Conservation (phyloP, 2,113 vertebrate genomes). For the Bujurquina vittata region DNA sequence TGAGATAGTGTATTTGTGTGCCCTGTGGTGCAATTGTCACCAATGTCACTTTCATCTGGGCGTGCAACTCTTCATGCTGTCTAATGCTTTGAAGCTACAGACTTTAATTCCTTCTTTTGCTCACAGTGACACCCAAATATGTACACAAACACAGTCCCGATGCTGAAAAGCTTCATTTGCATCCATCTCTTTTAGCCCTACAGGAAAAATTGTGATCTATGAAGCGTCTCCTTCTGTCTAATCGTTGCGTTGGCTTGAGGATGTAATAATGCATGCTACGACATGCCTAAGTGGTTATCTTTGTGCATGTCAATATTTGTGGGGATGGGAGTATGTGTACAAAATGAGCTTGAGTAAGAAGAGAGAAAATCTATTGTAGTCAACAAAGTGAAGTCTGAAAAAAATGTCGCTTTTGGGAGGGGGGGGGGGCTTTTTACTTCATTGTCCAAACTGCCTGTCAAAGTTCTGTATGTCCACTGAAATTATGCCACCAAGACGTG, state of each 20-base stretch:
- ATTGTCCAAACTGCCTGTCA: slow-evolving; percentile 16
- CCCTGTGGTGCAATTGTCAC: slow-evolving; percentile 40
- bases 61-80: slow-evolving; percentile 21
- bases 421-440: slow-evolving; percentile 3
- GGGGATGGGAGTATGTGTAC: slow-evolving; percentile 17
- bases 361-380: neutral
- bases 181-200: slow-evolving; percentile 37
- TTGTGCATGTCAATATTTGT: slow-evolving; percentile 47
- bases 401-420: slow-evolving; percentile 2
- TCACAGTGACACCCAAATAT: slow-evolving; percentile 43
- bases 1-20: slow-evolving; percentile 3
- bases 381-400: neutral
- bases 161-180: slow-evolving; percentile 44
- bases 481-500: slow-evolving; percentile 11
- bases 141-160: slow-evolving; percentile 14
- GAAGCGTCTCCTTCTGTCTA: slow-evolving; percentile 52
- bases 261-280: slow-evolving; percentile 48
- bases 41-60: slow-evolving; percentile 58
- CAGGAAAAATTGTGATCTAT: slow-evolving; percentile 52
- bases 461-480: neutral
- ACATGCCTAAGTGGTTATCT: slow-evolving; percentile 54
- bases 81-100: slow-evolving; percentile 41
- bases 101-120: slow-evolving; percentile 42
- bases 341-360: neutral
- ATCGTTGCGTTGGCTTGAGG: slow-evolving; percentile 64